Conservation (phyloP, 2,888 invertebrate species). For the Anthophora plumipes region DNA sequence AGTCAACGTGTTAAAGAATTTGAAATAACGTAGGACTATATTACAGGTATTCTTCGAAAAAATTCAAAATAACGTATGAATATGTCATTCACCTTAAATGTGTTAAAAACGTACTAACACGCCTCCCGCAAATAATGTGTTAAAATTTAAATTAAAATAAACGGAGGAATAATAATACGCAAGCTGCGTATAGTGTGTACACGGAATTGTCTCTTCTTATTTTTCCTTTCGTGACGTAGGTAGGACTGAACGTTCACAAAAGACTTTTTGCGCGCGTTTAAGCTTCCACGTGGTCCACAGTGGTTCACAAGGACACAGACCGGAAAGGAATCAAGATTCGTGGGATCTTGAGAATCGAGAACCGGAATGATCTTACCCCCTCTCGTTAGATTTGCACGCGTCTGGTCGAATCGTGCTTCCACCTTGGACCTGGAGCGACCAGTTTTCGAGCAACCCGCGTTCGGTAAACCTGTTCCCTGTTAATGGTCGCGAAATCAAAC, state of each 20-base stretch:
- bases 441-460: slow-evolving; percentile 60
- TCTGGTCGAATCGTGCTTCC: slow-evolving; percentile 32
- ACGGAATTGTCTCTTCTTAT: no score
- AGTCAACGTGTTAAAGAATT: no score
- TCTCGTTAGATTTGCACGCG: slow-evolving; percentile 61
- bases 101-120: no score
- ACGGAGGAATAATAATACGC: not conserved
- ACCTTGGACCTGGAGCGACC: slow-evolving; percentile 45
- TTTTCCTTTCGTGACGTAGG: not conserved
- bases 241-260: slow-evolving; percentile 33
- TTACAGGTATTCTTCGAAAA: no score
- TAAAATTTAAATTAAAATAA: not conserved
- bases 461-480: slow-evolving; percentile 53
- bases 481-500: slow-evolving; percentile 21
- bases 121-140: no score
- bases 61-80: no score
- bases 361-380: slow-evolving; percentile 64
- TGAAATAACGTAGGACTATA: no score
- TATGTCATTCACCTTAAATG: no score
- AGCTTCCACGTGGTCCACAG: slow-evolving; percentile 35
- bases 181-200: not conserved
- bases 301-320: slow-evolving; percentile 28
- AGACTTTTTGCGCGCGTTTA: slow-evolving; percentile 46
- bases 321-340: slow-evolving; percentile 59
- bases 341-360: slow-evolving; percentile 58